phyloP scores from a whole-genome alignment of 2,888 invertebrate genomes.

The Anoplius nigerrimus region DNA sequence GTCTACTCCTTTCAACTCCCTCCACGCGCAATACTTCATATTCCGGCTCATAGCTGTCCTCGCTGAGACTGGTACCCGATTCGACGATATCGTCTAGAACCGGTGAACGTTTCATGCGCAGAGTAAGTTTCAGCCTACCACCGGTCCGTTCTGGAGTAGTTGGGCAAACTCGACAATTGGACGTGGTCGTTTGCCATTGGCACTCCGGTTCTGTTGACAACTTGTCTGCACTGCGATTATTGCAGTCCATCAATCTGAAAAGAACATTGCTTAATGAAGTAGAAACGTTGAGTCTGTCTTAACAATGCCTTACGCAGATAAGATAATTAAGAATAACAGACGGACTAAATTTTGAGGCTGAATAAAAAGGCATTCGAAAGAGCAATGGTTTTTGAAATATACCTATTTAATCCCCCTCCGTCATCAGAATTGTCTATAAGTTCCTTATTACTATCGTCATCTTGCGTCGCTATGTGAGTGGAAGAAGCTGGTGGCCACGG shows the following conservation, averaged over 20 bases:
- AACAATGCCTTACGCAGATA: background rate
- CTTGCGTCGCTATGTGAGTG: slow-evolving; percentile 28
- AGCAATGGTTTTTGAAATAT: slow-evolving; percentile 20
- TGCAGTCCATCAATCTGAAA: slow-evolving; percentile 54
- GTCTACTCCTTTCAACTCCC: slow-evolving; percentile 80
- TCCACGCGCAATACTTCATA: slow-evolving; percentile 91
- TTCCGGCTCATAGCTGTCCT: slow-evolving; percentile 83
- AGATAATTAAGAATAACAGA: background rate
- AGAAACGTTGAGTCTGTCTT: background rate
- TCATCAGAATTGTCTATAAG: slow-evolving; percentile 53
- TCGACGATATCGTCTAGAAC: slow-evolving; percentile 90
- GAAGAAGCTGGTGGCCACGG: slow-evolving; percentile 58
- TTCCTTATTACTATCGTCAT: slow-evolving; percentile 43
- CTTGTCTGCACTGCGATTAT: slow-evolving; percentile 48
- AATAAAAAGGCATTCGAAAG: background rate
- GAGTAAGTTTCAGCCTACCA: slow-evolving; percentile 83
- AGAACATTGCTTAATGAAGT: slow-evolving; percentile 10
- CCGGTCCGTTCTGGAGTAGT: slow-evolving; percentile 79
- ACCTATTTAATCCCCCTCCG: slow-evolving; percentile 61
- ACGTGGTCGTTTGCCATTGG: slow-evolving; percentile 57
- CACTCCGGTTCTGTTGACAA: slow-evolving; percentile 48
- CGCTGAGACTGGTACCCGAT: slow-evolving; percentile 83
- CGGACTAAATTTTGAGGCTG: background rate
- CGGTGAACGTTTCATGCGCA: slow-evolving; percentile 91
- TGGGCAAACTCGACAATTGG: slow-evolving; percentile 71